These are phyloP conservation scores for Pelecanus crispus DNA, from an alignment of 2,113 vertebrate genomes.

Conservation along the genomic window DNA sequence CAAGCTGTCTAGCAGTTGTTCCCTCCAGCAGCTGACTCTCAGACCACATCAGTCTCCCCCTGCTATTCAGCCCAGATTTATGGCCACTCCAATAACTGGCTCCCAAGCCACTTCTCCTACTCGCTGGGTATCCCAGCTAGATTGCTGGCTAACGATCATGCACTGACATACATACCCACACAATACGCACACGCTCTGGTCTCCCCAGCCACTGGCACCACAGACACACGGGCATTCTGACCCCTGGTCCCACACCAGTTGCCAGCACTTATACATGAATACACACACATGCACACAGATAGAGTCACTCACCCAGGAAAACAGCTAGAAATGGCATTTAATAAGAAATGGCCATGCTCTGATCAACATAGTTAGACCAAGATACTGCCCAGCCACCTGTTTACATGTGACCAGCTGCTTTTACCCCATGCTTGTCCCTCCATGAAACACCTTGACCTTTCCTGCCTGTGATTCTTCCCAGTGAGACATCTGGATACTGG, in stretches of 20 bases:
- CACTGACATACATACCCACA: too few species aligned
- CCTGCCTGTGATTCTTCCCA: not conserved
- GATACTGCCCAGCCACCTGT: not conserved
- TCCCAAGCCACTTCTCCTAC: not conserved
- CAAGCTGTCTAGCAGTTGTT: not conserved
- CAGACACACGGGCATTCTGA: not conserved
- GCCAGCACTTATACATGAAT: not conserved
- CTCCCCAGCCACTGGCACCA: not conserved
- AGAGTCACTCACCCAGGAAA: not conserved
- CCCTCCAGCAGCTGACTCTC: not conserved
- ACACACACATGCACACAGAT: not conserved
- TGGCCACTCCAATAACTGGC: not conserved
- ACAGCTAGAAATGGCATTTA: not conserved
- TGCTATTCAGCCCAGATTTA: not conserved
- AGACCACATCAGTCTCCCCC: not conserved
- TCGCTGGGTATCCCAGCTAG: not conserved
- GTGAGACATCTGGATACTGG: not conserved
- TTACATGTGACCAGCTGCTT: not conserved
- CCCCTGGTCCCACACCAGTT: fast-evolving
- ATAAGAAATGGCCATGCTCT: not conserved
- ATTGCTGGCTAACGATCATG: not conserved
- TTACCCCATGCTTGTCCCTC: not conserved
- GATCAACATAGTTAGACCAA: not conserved
- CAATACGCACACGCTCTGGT: not conserved
- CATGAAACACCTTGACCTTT: not conserved